Conservation (phyloP, 1,140 invertebrate species). For the Plectrocnemia conspersa region DNA sequence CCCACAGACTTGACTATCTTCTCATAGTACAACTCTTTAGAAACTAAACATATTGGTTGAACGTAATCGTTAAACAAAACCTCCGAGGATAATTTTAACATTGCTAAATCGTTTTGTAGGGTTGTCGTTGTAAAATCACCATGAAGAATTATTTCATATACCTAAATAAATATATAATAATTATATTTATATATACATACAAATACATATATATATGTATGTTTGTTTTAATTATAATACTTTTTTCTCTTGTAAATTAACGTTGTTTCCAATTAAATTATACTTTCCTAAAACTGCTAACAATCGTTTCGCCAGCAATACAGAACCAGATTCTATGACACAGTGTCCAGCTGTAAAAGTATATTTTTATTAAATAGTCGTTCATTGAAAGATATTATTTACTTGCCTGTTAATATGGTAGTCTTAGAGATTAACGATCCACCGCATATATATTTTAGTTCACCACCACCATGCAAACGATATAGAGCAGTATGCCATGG, state of each 20-base stretch:
- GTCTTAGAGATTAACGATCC: conserved; percentile 21
- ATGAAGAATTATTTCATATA: conserved; percentile 28
- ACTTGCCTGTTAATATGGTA: conserved; percentile 25
- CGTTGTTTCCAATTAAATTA: conserved; percentile 26
- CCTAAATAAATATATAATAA: conserved; percentile 17
- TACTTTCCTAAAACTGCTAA: conserved; percentile 25
- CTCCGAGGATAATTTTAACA: conserved; percentile 26
- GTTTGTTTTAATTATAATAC: conserved; percentile 4
- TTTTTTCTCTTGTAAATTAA: conserved; percentile 22
- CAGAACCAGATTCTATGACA: conserved; percentile 20
- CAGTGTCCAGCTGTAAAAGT: conserved; percentile 28
- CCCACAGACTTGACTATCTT: no score
- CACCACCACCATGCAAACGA: not conserved
- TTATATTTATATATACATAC: conserved; percentile 1
- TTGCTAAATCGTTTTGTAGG: conserved; percentile 28
- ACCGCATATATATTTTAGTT: conserved; percentile 26
- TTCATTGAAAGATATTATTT: no score
- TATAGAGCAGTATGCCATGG: conserved; percentile 31
- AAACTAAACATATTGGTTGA: conserved; percentile 48
- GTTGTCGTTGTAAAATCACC: conserved; percentile 11
- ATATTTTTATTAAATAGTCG: conserved; percentile 2
- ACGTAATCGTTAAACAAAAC: conserved; percentile 42
- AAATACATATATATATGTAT: not conserved
- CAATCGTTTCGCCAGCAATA: conserved; percentile 23
- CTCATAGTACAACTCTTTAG: no score